phyloP scores from a whole-genome alignment of 2,888 invertebrate genomes.

The Drepana falcataria region DNA sequence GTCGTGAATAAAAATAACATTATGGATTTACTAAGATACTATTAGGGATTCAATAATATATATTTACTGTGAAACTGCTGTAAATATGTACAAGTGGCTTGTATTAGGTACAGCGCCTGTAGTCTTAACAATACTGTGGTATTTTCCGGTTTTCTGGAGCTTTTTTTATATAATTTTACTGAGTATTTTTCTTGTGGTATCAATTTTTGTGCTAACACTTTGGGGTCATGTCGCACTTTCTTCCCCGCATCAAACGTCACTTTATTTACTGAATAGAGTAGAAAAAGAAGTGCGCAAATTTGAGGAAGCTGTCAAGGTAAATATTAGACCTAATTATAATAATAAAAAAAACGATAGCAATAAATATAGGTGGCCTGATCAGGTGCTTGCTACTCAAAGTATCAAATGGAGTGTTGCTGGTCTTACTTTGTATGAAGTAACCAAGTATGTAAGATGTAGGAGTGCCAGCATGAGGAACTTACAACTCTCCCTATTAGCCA shows the following conservation, averaged over 20 bases:
- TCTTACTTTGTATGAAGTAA: no score
- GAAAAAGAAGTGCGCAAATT: conserved; percentile 80
- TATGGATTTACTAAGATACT: no score
- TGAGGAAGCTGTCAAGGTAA: conserved; percentile 80
- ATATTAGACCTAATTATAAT: conserved; percentile 5
- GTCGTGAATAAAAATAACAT: no score
- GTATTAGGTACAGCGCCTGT: conserved; percentile 39
- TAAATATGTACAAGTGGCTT: conserved; percentile 51
- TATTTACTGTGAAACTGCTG: background rate
- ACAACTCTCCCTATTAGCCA: no score
- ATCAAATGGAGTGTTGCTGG: no score
- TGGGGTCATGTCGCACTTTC: conserved; percentile 83
- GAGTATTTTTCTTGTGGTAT: conserved; percentile 41
- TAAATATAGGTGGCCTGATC: background rate
- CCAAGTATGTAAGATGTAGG: no score
- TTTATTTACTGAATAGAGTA: conserved; percentile 77
- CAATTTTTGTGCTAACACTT: conserved; percentile 61
- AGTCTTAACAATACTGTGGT: conserved; percentile 48
- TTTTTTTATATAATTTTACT: conserved; percentile 46
- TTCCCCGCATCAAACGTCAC: conserved; percentile 81
- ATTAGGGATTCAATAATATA: no score
- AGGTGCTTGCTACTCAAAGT: background rate
- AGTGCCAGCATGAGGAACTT: no score
- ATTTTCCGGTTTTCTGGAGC: conserved; percentile 51
- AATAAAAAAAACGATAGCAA: background rate